phyloP scores from a whole-genome alignment of 2,797 vertebrate genomes.

The Hyperoplus immaculatus region DNA sequence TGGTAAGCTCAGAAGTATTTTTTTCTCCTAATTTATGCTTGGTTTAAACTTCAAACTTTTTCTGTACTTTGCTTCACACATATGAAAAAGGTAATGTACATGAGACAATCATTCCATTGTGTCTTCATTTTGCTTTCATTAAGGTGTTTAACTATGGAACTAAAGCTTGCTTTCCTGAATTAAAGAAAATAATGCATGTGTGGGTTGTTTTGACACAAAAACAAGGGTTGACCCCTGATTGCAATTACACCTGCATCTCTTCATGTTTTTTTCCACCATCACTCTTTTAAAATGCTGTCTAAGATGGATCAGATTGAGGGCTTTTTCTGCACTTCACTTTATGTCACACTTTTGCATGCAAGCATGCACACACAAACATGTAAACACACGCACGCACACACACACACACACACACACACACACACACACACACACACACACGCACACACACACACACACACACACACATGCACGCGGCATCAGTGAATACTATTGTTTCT shows the following conservation, averaged over 20 bases:
- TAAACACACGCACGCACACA: slow-evolving; percentile 36
- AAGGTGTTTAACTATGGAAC: slow-evolving; percentile 18
- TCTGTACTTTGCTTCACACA: slow-evolving; percentile 3
- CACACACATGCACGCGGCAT: slow-evolving; percentile 52
- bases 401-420: slow-evolving; percentile 37
- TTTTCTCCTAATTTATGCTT: slow-evolving; percentile 26
- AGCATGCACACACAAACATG: slow-evolving; percentile 19
- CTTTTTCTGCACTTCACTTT: slow-evolving; percentile 54
- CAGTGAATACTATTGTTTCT: slow-evolving; percentile 84
- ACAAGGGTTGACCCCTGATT: slow-evolving; percentile 53
- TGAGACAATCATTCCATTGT: slow-evolving; percentile 9
- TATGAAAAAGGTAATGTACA: slow-evolving; percentile 4
- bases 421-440: slow-evolving; percentile 40
- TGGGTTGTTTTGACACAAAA: slow-evolving; percentile 56
- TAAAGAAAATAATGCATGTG: slow-evolving; percentile 44
- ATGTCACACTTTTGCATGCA: slow-evolving; percentile 55
- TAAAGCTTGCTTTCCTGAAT: slow-evolving; percentile 30
- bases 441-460: slow-evolving; percentile 37
- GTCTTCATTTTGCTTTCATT: slow-evolving; percentile 34
- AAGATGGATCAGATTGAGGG: slow-evolving; percentile 49
- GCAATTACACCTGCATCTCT: slow-evolving; percentile 71
- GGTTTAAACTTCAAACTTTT: slow-evolving; percentile 25
- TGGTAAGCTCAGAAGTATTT: slow-evolving; percentile 24
- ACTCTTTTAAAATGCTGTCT: slow-evolving; percentile 40
- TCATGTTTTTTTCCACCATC: slow-evolving; percentile 35